phyloP scores from a whole-genome alignment of 2,113 vertebrate species.

The Chaetodon auriga region DNA sequence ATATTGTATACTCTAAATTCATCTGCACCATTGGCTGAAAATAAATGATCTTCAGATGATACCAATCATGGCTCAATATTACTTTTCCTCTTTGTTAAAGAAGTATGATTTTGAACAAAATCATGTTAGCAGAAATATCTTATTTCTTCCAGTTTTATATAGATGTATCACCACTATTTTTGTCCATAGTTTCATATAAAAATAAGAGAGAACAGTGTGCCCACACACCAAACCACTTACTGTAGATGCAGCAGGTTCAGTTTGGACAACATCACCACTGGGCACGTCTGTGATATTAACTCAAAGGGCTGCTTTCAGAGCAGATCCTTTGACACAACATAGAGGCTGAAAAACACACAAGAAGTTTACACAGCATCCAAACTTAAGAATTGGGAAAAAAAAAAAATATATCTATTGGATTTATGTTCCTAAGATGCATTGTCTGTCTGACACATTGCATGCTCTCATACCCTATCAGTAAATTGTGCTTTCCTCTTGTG shows the following conservation, averaged over 20 bases:
- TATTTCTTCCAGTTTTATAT: not conserved
- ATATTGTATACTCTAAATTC: too few species aligned
- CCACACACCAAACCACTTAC: not conserved
- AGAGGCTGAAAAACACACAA: not conserved
- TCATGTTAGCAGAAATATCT: not conserved
- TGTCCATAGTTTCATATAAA: not conserved
- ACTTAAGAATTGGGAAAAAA: too few species aligned
- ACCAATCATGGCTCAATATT: slow-evolving; percentile 7
- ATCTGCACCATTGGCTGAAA: too few species aligned
- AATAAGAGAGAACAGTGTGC: not conserved
- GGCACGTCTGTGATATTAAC: not conserved
- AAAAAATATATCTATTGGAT: too few species aligned
- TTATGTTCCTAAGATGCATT: too few species aligned
- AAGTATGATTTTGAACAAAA: too few species aligned
- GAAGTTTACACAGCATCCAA: not conserved
- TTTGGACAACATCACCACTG: not conserved
- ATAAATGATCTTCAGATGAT: not conserved
- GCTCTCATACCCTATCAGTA: too few species aligned
- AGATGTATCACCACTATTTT: not conserved
- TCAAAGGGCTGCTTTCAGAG: not conserved
- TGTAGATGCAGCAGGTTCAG: not conserved
- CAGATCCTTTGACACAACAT: not conserved
- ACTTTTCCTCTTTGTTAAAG: not conserved
- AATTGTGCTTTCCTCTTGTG: not conserved
- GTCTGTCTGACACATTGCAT: too few species aligned